phyloP scores from a whole-genome alignment of 2,888 invertebrate species.

The Hesperia comma region DNA sequence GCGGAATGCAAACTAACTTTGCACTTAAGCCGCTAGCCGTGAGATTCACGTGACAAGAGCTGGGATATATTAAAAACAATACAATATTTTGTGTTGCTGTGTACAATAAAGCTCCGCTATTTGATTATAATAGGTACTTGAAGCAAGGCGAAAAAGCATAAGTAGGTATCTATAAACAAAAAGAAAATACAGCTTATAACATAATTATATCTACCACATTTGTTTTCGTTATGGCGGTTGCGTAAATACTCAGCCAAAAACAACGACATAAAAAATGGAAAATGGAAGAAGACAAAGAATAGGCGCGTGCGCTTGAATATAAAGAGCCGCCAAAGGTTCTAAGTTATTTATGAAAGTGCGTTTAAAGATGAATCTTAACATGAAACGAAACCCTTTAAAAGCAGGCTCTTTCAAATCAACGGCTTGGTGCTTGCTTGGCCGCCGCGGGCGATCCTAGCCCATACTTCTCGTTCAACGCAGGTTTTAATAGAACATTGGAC shows the following conservation, averaged over 20 bases:
- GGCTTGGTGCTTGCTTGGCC: neutral
- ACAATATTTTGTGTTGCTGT: neutral
- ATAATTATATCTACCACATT: too few relatives aligned
- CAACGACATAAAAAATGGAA: too few relatives aligned
- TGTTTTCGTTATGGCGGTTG: too few relatives aligned
- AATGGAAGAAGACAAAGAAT: neutral
- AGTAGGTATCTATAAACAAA: too few relatives aligned
- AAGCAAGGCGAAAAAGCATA: too few relatives aligned
- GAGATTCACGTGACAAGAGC: neutral
- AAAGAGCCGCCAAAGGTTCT: neutral
- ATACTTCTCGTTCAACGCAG: constrained; percentile 4
- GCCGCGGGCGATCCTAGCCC: constrained; percentile 8
- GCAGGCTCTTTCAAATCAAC: constrained; percentile 18
- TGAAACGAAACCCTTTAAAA: constrained; percentile 6
- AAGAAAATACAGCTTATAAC: too few relatives aligned
- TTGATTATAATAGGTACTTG: too few relatives aligned
- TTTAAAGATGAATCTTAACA: constrained; percentile 3
- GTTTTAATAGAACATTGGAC: constrained; percentile 19
- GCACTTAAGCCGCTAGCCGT: constrained; percentile 8
- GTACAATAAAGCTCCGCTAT: too few relatives aligned
- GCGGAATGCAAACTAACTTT: constrained; percentile 18
- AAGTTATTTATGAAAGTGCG: constrained; percentile 10
- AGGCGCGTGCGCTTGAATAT: neutral
- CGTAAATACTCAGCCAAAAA: too few relatives aligned
- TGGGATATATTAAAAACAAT: neutral